Base-by-base conservation (phyloP, 2,113 vertebrate genomes). In the Muntiacus muntjak region DNA sequence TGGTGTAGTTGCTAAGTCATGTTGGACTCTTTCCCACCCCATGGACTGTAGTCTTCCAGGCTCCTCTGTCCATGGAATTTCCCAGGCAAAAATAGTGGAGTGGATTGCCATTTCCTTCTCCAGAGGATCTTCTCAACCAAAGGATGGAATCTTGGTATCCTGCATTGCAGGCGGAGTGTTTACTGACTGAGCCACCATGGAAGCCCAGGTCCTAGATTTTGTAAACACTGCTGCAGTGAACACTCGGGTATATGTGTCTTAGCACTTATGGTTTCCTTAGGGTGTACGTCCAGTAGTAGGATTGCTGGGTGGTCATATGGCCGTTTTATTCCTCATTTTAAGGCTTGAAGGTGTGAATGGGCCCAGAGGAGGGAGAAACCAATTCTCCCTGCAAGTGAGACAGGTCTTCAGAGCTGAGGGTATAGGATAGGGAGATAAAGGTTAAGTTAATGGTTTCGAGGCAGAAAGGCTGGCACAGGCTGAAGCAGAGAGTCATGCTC, bases 381-480 rank as follows among this genome's bases (percentile, higher is more conserved):
- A 33, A 7, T 1, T 60, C 36, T 47, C 33, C 17, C 33, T 17
- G 4, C 6, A 94, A 62, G 36, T 15, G 11, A 79, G 25, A 36
- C 45, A 19, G 30, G 8, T 45, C 58, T 64, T 23, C 30, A 50
- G 15, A 55, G 76, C 23, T 30, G 43, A 54, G 16, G 2, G 36
- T 3, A 1, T 16, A 36, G 50, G 2, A 33, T n/a, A 50, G 28
- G 10, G 50, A 36, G 26, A 21, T 11, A 28, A 30, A 28, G 10
- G 13, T 40, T 14, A 33, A 17, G 1, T 36, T 45, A 40, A 47
- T 6, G 0, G 8, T 85, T 92, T 95, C 36, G 33, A 33, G 40
- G 14, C 30, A 4, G 36, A 78, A 8, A 30, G 11, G 14, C 15
- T 1, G 0, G 16, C 12, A 19, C 1, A 57, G 25, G 19, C 23